A percentile compares a stretch with the other conserved stretches of the same genome.
Evolutionary conservation across 2,797 vertebrate genomes (phyloP).

Genomic region (Callimico goeldii): DNA sequence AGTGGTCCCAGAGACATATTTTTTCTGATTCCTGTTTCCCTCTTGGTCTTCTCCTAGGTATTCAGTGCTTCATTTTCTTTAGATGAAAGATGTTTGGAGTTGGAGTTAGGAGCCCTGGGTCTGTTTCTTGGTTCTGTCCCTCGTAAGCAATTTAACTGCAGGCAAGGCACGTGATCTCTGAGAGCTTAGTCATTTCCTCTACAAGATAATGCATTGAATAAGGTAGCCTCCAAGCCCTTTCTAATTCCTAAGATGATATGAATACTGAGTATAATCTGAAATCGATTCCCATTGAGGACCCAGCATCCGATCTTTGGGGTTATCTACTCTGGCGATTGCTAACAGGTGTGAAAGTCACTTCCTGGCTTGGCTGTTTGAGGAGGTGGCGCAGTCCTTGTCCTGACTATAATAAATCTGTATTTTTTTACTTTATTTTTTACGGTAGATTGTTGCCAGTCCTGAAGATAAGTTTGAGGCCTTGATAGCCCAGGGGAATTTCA

Average conservation of each 20-base stretch:
- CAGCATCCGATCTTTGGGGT: neutral
- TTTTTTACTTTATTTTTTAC: conserved; percentile 12
- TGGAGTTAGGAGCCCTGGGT: neutral
- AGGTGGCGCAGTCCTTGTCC: neutral
- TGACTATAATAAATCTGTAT: neutral
- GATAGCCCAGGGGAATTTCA: neutral
- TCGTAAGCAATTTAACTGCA: neutral
- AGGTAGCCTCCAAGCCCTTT: neutral
- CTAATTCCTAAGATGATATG: neutral
- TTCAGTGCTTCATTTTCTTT: neutral
- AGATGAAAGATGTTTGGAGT: neutral
- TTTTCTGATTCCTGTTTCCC: neutral
- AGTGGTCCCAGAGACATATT: neutral
- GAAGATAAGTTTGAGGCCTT: conserved; percentile 30
- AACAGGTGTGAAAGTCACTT: neutral
- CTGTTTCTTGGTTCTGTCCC: neutral
- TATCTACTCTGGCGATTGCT: neutral
- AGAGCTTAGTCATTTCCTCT: neutral
- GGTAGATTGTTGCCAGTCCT: neutral
- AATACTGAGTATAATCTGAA: neutral
- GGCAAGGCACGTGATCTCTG: neutral
- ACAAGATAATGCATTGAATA: neutral
- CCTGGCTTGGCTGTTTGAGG: neutral
- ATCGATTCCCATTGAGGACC: neutral
- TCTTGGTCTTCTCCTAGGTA: neutral